phyloP scores from a whole-genome alignment of 2,113 vertebrate species.

The Neolamprologus modestus region DNA sequence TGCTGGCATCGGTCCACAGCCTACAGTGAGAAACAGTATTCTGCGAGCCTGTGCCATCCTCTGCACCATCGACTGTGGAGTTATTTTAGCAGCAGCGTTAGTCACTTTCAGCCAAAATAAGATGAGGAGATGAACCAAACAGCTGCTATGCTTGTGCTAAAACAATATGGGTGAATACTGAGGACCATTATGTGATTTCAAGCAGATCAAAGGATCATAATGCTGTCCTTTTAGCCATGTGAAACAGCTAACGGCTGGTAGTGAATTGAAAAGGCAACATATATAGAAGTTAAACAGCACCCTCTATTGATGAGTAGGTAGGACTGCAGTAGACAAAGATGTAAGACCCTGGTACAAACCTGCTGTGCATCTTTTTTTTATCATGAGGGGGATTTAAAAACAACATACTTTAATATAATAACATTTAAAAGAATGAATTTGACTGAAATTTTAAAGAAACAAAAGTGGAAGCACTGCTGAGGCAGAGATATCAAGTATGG shows the following conservation, averaged over 20 bases:
- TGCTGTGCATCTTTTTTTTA: not conserved
- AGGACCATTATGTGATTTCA: not conserved
- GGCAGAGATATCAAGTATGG: not conserved
- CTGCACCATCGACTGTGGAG: slow-evolving; percentile 33
- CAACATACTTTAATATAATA: not conserved
- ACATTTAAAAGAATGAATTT: not conserved
- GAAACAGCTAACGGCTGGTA: slow-evolving; percentile 15
- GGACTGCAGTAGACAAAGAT: not conserved
- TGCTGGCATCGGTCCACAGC: slow-evolving; percentile 50
- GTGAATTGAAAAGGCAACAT: not conserved
- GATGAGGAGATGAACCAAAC: not conserved
- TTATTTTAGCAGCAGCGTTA: slow-evolving; percentile 28
- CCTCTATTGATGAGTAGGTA: slow-evolving; percentile 2
- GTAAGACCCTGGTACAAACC: not conserved
- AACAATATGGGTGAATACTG: not conserved
- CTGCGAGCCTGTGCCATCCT: slow-evolving; percentile 20
- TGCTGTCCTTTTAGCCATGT: slow-evolving; percentile 18
- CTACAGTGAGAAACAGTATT: slow-evolving; percentile 51
- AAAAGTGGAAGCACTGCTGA: not conserved
- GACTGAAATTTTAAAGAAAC: not conserved
- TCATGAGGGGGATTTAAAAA: not conserved
- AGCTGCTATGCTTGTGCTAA: not conserved
- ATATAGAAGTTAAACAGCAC: slow-evolving; percentile 7
- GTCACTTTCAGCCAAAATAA: slow-evolving; percentile 27
- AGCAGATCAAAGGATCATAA: slow-evolving; percentile 20